Conservation (phyloP, 2,113 vertebrate species). For the Chrysemys picta region DNA sequence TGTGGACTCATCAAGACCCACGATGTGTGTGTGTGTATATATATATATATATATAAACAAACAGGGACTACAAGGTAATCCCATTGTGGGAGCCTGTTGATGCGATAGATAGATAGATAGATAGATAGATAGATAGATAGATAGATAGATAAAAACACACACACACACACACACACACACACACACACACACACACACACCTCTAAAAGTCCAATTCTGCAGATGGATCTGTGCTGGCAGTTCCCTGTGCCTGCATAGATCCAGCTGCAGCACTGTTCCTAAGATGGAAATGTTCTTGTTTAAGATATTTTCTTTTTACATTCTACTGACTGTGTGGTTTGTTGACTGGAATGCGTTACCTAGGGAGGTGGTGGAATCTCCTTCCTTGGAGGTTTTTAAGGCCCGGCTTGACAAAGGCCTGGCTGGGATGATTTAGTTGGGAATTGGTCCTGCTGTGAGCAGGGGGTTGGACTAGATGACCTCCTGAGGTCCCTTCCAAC, state of each 20-base stretch:
- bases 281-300: neutral
- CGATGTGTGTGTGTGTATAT: neutral
- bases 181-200: neutral
- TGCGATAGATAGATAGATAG: too few relatives aligned
- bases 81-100: neutral
- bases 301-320: slow-evolving; percentile 51
- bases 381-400: too few relatives aligned
- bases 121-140: too few relatives aligned
- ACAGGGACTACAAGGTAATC: neutral
- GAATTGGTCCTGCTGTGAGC: too few relatives aligned
- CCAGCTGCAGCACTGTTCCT: neutral
- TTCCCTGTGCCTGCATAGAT: slow-evolving; percentile 20
- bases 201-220: neutral
- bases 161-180: too few relatives aligned
- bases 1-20: neutral
- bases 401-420: too few relatives aligned
- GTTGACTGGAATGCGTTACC: neutral
- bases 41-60: neutral
- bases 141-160: too few relatives aligned
- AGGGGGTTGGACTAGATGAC: too few relatives aligned
- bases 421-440: too few relatives aligned
- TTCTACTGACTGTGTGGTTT: neutral
- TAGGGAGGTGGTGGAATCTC: too few relatives aligned
- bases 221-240: neutral
- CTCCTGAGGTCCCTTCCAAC: too few relatives aligned